Evolutionary conservation across 2,797 vertebrate genomes (phyloP), one percentile per base, ranked within the genome.

Genomic region (Petrocephalus schoutedeni): DNA sequence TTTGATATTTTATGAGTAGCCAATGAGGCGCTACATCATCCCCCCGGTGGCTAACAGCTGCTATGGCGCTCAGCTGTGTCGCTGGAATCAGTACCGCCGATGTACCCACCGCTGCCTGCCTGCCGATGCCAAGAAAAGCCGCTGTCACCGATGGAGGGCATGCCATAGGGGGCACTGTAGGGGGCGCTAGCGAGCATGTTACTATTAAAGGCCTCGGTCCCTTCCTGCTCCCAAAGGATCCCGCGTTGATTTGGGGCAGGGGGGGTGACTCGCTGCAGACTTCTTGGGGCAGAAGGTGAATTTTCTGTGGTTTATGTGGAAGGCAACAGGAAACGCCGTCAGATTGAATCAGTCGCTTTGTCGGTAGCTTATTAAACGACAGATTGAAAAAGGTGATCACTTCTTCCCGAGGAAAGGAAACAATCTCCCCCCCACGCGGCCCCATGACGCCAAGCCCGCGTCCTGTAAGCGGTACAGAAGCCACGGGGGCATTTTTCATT

Each of bases 401-500:
- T 85, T 85, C 84, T 57, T 57, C 53, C 84, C 28, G 12, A 58
- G 53, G 53, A 53, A 85, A 85, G 10, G 84, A 58, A 58, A 58
- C 54, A 58, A 57, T 57, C 54, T 57, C 51, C 3, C 0, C 0
- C 28, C 28, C 28, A 1, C 28, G 28, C 16, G 16, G 23, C 28
- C 23, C 2, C 84, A 36, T 28, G 19, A 57, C 7, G 28, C 23
- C 19, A 6, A 28, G 14, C 58, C 53, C 32, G 23, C 5, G 32
- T 19, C 14, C 84, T 59, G 14, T 85, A 85, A 85, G 53, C 53
- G 28, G 49, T 58, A 16, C 53, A 36, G 36, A 89, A 87, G 58
- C 80, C 86, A 12, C 41, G 28, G 61, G 57, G 87, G 82, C 86
- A 87, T 90, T 90, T 89, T 57, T 87, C 86, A 89, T 90, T 90